Conservation (phyloP, 35 echinoderm and acorn worm genomes). For the Hemicentrotus pulcherrimus region DNA sequence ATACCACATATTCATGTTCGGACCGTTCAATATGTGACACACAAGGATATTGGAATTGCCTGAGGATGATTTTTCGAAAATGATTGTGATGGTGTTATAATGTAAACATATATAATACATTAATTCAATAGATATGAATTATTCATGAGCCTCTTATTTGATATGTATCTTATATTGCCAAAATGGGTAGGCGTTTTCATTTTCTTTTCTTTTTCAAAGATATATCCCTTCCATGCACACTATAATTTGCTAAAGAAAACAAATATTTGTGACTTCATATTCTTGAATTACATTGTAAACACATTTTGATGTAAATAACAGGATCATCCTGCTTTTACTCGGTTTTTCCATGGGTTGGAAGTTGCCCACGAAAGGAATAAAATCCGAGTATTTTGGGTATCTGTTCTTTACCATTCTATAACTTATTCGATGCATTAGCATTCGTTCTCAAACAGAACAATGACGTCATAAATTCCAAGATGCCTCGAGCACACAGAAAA, state of each 20-base stretch:
- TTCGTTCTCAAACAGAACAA: background rate
- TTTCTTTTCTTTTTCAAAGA: no score
- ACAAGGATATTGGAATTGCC: no score
- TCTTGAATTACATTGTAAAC: background rate
- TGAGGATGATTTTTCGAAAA: no score
- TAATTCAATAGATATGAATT: no score
- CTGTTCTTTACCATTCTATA: background rate
- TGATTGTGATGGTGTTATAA: no score
- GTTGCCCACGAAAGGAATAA: background rate
- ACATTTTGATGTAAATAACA: background rate
- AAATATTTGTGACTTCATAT: background rate
- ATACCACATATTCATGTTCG: no score
- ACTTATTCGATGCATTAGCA: background rate
- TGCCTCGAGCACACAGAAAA: background rate
- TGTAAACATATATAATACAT: no score
- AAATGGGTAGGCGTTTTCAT: no score
- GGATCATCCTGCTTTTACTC: background rate
- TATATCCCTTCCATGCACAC: no score
- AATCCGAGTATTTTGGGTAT: background rate
- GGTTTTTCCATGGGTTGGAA: background rate
- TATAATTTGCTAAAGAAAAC: background rate
- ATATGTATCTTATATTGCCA: no score
- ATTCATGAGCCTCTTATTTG: no score
- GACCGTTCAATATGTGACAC: no score
- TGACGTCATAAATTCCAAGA: constrained; percentile 40